A percentile compares a stretch with the other conserved stretches of the same genome.
phyloP scores from a whole-genome alignment of 92 coral and sea anemone genomes.

The Heteractis magnifica region DNA sequence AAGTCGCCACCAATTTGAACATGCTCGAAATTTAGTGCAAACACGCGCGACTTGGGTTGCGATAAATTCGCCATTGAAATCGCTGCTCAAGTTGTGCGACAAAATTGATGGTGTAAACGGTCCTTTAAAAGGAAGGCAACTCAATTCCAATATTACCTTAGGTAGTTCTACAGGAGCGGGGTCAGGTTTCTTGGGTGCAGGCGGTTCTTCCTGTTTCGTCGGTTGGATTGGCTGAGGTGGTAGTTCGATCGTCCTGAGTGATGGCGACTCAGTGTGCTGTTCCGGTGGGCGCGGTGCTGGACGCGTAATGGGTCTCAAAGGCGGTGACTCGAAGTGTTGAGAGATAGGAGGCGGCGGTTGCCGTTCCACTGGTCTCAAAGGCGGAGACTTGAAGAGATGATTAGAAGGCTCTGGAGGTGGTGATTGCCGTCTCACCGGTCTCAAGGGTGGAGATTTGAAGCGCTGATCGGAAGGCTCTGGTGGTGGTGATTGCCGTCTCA shows the following conservation, averaged over 20 bases:
- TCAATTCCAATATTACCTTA: no score
- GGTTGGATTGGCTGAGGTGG: neutral
- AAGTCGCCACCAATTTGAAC: no score
- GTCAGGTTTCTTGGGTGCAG: neutral
- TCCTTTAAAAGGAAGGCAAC: neutral
- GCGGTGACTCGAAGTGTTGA: neutral
- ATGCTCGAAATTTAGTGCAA: no score
- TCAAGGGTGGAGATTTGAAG: no score
- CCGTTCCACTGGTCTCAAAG: neutral
- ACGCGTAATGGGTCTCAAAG: neutral
- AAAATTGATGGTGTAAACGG: neutral
- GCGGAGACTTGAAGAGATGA: neutral
- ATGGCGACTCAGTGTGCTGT: neutral
- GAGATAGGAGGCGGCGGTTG: neutral
- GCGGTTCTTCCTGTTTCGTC: neutral
- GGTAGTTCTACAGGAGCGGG: neutral
- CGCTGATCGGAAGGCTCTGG: no score
- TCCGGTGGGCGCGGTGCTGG: neutral
- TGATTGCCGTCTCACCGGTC: no score
- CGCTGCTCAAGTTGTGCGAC: no score
- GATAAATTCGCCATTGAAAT: no score
- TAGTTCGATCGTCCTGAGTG: neutral
- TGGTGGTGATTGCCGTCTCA: neutral
- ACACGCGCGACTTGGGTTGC: no score
- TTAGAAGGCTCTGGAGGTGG: neutral